Evolutionary conservation across 2,888 invertebrate species (phyloP).

Genomic region (Volucella bombylans): DNA sequence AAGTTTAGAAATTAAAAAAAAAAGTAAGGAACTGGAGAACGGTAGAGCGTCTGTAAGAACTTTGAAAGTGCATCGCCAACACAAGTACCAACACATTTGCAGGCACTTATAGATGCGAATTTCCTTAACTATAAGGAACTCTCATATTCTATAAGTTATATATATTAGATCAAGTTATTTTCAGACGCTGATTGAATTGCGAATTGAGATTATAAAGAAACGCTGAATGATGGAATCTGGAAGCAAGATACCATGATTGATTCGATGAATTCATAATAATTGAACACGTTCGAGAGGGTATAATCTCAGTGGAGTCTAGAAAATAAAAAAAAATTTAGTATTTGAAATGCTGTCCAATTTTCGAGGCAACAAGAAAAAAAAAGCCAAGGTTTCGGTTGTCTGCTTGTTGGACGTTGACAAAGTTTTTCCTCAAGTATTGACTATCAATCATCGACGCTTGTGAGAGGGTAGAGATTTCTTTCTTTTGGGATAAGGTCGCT

Average conservation of each 20-base stretch:
- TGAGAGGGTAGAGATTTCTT: constrained; percentile 36
- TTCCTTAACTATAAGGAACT: constrained; percentile 36
- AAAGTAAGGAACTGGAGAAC: neutral
- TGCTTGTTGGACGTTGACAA: constrained; percentile 56
- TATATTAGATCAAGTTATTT: constrained; percentile 5
- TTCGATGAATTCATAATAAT: constrained; percentile 63
- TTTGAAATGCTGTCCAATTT: constrained; percentile 31
- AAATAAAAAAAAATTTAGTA: constrained; percentile 17
- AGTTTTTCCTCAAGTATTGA: constrained; percentile 53
- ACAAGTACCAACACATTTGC: neutral
- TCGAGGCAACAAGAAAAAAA: neutral
- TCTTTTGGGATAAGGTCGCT: constrained; percentile 39
- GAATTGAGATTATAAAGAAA: constrained; percentile 17
- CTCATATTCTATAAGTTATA: constrained; percentile 9
- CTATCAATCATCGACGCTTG: constrained; percentile 64
- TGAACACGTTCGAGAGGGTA: constrained; percentile 54
- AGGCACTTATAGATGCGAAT: neutral
- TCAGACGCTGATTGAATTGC: constrained; percentile 43
- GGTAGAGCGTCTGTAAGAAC: neutral
- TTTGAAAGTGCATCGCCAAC: constrained; percentile 23
- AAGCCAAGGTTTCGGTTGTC: constrained; percentile 41
- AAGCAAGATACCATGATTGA: constrained; percentile 33
- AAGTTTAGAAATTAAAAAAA: constrained; percentile 49
- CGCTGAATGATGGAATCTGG: constrained; percentile 17
- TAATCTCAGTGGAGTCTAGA: neutral